These are phyloP conservation scores for Nyctibius grandis DNA, from an alignment of 2,797 vertebrate genomes.

Conservation along the genomic window DNA sequence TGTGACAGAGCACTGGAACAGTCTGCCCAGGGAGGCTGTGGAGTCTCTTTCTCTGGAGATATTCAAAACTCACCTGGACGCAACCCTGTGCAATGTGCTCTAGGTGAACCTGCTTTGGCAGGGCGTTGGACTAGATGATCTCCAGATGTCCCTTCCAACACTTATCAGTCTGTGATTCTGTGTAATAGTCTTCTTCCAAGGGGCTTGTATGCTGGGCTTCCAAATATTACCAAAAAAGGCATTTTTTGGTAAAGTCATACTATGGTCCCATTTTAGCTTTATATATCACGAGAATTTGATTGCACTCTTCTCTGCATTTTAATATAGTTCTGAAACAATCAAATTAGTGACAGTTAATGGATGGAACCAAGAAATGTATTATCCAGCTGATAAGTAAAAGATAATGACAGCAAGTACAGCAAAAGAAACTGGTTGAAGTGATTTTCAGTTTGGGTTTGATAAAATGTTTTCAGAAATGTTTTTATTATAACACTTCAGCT, in stretches of 20 bases:
- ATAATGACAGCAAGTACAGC: not conserved
- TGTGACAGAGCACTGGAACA: too few species aligned
- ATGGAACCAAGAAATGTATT: not conserved
- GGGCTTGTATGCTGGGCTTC: fast-evolving
- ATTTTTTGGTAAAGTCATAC: not conserved
- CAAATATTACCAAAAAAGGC: fast-evolving
- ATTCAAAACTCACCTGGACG: too few species aligned
- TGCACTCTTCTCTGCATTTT: not conserved
- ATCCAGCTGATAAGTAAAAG: not conserved
- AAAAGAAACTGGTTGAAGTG: not conserved
- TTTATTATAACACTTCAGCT: not conserved
- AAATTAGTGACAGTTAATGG: not conserved
- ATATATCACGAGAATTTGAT: not conserved
- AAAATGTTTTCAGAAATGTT: not conserved
- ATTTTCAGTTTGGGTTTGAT: not conserved
- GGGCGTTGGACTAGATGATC: too few species aligned
- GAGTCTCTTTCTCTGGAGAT: too few species aligned
- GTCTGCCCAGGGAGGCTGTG: too few species aligned
- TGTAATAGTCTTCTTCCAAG: not conserved
- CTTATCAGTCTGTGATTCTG: too few species aligned
- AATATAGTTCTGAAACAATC: not conserved
- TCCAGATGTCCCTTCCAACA: too few species aligned
- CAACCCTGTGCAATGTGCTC: too few species aligned
- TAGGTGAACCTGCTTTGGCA: too few species aligned
- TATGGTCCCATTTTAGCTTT: not conserved